A percentile compares a stretch with the other conserved stretches of the same genome.
Conservation (phyloP, 2,888 invertebrate species). For the Leucophora obtusa region DNA sequence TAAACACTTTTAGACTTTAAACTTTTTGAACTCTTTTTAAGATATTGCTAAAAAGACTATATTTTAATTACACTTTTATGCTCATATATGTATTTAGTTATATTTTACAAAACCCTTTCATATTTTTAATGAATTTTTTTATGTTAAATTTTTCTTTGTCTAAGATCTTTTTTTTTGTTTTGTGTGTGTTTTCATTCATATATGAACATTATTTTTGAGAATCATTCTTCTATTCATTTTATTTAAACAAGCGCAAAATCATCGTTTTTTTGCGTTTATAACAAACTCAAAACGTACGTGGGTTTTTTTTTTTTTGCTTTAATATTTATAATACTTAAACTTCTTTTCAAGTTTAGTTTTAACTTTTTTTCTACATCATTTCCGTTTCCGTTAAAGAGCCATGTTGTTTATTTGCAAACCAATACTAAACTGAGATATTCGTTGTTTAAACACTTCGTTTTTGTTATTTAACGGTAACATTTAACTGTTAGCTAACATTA, state of each 20-base stretch:
- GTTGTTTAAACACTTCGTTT: constrained; percentile 53
- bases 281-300: constrained; percentile 8
- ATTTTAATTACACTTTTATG: constrained; percentile 3
- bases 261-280: constrained; percentile 26
- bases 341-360: not conserved
- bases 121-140: constrained; percentile 1
- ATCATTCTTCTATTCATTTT: constrained; percentile 37
- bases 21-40: not conserved
- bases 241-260: constrained; percentile 45
- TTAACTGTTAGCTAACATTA: constrained; percentile 23
- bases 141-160: not conserved
- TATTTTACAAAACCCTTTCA: not conserved
- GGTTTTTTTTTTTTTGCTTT: constrained; percentile 6
- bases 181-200: not conserved
- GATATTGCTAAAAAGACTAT: not conserved
- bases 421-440: constrained; percentile 50
- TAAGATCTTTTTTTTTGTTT: not conserved
- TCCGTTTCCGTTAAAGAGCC: constrained; percentile 4
- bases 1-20: not conserved
- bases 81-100: not conserved
- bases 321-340: not conserved
- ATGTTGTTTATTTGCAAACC: constrained; percentile 42
- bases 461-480: constrained; percentile 30
- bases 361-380: constrained; percentile 1
- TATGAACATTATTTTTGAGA: constrained; percentile 6